These are phyloP conservation scores for Anadara kagoshimensis DNA, from an alignment of 1,140 invertebrate species.

Conservation along the genomic window DNA sequence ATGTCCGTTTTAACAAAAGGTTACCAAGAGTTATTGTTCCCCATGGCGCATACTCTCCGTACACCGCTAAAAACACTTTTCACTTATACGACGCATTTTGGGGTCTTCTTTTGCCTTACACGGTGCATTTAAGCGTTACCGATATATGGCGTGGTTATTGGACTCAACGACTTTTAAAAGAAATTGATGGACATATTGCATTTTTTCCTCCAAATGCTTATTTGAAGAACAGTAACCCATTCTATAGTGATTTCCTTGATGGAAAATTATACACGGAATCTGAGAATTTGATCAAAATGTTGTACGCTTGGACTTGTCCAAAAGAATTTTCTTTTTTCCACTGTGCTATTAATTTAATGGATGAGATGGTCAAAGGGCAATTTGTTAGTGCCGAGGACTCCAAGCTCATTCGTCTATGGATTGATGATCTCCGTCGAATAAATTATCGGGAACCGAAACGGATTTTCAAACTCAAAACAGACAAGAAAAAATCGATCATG, in stretches of 20 bases:
- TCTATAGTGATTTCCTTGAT: constrained; percentile 12
- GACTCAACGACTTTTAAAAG: constrained; percentile 19
- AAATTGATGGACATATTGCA: background rate
- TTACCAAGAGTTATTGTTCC: constrained; percentile 12
- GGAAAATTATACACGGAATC: constrained; percentile 10
- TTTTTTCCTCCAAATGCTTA: constrained; percentile 23
- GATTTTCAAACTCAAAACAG: no score
- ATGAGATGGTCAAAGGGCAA: no score
- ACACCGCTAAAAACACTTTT: constrained; percentile 37
- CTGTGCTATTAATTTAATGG: no score
- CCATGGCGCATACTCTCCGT: constrained; percentile 18
- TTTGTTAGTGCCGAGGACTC: no score
- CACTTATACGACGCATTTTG: constrained; percentile 10
- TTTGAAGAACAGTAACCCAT: constrained; percentile 22
- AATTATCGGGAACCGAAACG: no score
- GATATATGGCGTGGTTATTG: constrained; percentile 43
- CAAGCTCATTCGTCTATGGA: no score
- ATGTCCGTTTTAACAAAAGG: constrained; percentile 2
- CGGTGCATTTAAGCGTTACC: constrained; percentile 22
- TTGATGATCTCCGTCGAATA: no score
- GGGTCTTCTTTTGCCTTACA: constrained; percentile 22
- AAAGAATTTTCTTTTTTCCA: no score
- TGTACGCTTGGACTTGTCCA: no score
- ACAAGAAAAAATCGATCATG: no score
- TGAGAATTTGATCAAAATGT: background rate